Evolutionary conservation across 2,888 invertebrate species (phyloP), one percentile per base, ranked within the genome.

Genomic region (Schizaphis graminum): DNA sequence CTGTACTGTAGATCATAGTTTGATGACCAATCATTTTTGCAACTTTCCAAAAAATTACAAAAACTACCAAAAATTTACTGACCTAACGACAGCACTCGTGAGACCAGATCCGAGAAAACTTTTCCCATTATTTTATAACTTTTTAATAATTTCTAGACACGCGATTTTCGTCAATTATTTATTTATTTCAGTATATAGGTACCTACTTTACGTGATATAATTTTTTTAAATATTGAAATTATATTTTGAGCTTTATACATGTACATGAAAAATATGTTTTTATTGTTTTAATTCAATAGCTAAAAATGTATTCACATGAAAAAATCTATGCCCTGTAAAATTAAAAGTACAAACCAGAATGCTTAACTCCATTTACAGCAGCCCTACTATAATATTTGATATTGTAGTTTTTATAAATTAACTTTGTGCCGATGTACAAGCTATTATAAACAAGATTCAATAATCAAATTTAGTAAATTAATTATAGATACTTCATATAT

Each of bases 81-180:
- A 8, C 77, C 8, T 77, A 41, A 77, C 35, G 77, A 77, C 35
- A 77, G 67, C 35, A 77, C 77, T 35, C 77, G 77, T 35, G 77
- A 77, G 21, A 77, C 77, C 21, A 21, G 77, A 21, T 77, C 77
- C 77, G 21, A 77, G 35, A 35, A 77, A 77, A 77, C 77, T 77
- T 77, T 77, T 77, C 35, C 77, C 77, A 77, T 77, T 77, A 77
- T 77, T 77, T 77, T 35, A 77, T 35, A 77, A 77, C 77, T 77
- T 77, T 77, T 77, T 77, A 77, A 77, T 77, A 77, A 77, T 77
- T 77, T 77, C 35, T 21, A 35, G 77, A 77, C 77, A 77, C 77
- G 77, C 35, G 21, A 35, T 77, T 77, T 77, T 77, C 21, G 35
- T 21, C 77, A 8, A 77, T 77, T 77, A 35, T 77, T 77, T 77